Evolutionary conservation across 2,113 vertebrate genomes (phyloP), one percentile per base, ranked within the genome.

Genomic region (Ammospiza nelsoni): DNA sequence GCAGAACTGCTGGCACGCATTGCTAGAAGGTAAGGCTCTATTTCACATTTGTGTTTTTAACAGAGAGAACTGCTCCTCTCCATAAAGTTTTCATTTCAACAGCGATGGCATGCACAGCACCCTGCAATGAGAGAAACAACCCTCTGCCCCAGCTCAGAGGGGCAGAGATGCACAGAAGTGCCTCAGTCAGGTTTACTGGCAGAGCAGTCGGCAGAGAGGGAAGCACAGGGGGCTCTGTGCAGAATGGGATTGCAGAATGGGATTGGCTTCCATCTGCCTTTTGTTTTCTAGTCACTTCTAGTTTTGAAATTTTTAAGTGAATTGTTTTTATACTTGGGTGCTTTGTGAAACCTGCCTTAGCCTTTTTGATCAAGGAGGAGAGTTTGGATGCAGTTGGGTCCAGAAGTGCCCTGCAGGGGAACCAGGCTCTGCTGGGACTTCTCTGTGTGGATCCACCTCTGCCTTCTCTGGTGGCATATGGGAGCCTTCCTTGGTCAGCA

Each of bases 301-400:
- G 15, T 73, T 90, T 63, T 81, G 23, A 86, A 48, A 28, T 49
- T 88, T 52, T 61, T 33, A 74, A 51, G 51, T 28, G 28, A 77
- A 51, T 66, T 80, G 18, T 55, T 55, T 48, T 72, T 35, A 15
- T 1, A 1, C 19, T 49, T 21, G 28, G 2, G 33, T 82, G 58
- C 25, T 65, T 48, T 2, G 5, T 84, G 72, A 76, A 86, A 52
- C 27, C 27, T 0, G 1, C 43, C 0, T 0, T n/a, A 63, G 49
- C 23, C 18, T 49, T 77, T 92, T 62, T 1, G 0, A 27, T 12
- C 15, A 15, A 49, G 43, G 29, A 46, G 25, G 46, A 54, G n/a
- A 28, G 5, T 44, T 57, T 82, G 54, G 58, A 28, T 3, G 5
- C 12, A 8, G 28, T 49, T 69, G 39, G 27, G 24, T 29, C 1